Evolutionary conservation across 2,797 vertebrate genomes (phyloP).

Genomic region (Danio albolineatus): DNA sequence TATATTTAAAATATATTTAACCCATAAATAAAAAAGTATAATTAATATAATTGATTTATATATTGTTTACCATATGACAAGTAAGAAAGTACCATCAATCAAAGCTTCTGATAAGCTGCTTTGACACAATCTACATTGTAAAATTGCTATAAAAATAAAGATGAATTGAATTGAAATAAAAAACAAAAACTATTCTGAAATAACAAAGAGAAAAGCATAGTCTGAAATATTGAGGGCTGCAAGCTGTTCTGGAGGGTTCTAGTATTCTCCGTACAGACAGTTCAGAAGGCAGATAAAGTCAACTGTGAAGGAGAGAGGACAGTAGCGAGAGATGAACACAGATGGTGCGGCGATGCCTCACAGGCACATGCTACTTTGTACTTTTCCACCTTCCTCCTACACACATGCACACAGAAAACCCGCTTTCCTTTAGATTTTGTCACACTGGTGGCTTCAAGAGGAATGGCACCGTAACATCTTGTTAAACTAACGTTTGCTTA

Average conservation of each 20-base stretch:
- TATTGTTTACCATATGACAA: too few species aligned
- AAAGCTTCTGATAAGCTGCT: too few species aligned
- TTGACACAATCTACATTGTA: too few species aligned
- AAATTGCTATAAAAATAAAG: too few species aligned
- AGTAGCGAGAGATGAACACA: constrained; percentile 69
- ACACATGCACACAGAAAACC: constrained; percentile 53
- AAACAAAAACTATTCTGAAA: constrained; percentile 13
- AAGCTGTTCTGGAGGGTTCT: constrained; percentile 26
- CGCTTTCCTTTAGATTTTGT: constrained; percentile 43
- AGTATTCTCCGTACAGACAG: constrained; percentile 13
- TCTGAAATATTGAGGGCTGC: constrained; percentile 26
- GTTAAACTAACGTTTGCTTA: constrained; percentile 16
- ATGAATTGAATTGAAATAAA: neutral
- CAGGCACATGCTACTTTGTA: constrained; percentile 76
- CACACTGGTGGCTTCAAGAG: constrained; percentile 40
- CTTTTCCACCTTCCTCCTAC: constrained; percentile 78
- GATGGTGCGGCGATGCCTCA: constrained; percentile 76
- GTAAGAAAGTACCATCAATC: too few species aligned
- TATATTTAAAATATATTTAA: too few species aligned
- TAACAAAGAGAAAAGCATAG: constrained; percentile 23
- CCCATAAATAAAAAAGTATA: too few species aligned
- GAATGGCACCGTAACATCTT: constrained; percentile 28
- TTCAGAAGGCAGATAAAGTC: constrained; percentile 39
- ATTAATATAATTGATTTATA: too few species aligned
- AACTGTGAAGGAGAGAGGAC: constrained; percentile 48